A percentile compares a stretch with the other conserved stretches of the same genome.
Conservation (phyloP, 1,140 invertebrate species). For the Pissodes strobi region DNA sequence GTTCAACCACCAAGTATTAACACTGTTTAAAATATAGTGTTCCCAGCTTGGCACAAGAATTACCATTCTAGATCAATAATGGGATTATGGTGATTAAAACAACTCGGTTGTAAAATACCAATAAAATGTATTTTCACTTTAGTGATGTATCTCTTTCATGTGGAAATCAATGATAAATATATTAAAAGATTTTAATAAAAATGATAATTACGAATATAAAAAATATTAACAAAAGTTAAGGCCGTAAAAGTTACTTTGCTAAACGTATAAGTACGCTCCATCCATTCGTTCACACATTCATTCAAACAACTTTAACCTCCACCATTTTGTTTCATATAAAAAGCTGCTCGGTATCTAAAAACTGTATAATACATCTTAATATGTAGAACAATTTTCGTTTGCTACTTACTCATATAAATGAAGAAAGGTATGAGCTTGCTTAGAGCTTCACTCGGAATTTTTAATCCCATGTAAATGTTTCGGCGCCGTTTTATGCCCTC, state of each 20-base stretch:
- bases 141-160: slow-evolving; percentile 47
- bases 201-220: slow-evolving; percentile 47
- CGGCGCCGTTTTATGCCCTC: too few relatives aligned
- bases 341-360: slow-evolving; percentile 39
- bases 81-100: too few relatives aligned
- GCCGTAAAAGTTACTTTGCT: slow-evolving; percentile 34
- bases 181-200: slow-evolving; percentile 39
- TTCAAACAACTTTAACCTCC: slow-evolving; percentile 39
- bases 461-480: too few relatives aligned
- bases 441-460: too few relatives aligned
- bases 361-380: slow-evolving; percentile 12
- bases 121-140: slow-evolving; percentile 35
- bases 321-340: slow-evolving; percentile 45
- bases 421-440: too few relatives aligned
- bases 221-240: slow-evolving; percentile 47
- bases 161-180: slow-evolving; percentile 39
- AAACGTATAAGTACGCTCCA: slow-evolving; percentile 20
- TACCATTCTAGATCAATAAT: too few relatives aligned
- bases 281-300: slow-evolving; percentile 34
- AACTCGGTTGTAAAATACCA: slow-evolving; percentile 13
- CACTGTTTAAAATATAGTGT: too few relatives aligned
- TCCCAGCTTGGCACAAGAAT: too few relatives aligned
- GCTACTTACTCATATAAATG: too few relatives aligned
- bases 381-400: too few relatives aligned
- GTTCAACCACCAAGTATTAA: too few relatives aligned